Base-by-base conservation (phyloP, 1,140 invertebrate genomes). In the Bathynomus jamesi region DNA sequence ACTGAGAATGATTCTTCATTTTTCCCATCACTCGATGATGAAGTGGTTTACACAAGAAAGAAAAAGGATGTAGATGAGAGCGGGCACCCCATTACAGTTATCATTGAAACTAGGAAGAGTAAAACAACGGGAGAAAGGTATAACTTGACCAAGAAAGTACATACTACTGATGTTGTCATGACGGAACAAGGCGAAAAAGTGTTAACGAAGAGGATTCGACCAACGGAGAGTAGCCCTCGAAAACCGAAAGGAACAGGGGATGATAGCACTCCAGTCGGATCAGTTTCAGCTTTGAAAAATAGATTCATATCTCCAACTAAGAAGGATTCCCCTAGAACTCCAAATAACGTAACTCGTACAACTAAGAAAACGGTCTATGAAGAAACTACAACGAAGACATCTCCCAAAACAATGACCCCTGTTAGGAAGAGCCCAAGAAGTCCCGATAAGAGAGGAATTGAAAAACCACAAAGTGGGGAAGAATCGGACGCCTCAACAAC, bases 1-100 rank as follows among this genome's bases (percentile, higher is more conserved):
- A 65, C 46, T 25, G 65, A 66, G 8, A 72, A 70, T 2, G 72
- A 77, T 29, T 66, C 27, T 62, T 69, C 64, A 4, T 67, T 77
- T 30, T 72, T 77, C 61, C 76, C 76, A 3, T 77, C 76, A 27
- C 31, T 67, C 3, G 76, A 77, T 21, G 76, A 77, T 63, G 76
- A 77, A 60, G 30, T 77, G 25, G 71, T 77, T 13, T 74, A 74
- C 67, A 74, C 72, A 27, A 61, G 76, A 31, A 74, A 70, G 62
- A 68, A 67, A 46, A 40, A 77, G 25, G 76, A 77, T 28, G 68
- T 60, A 11, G 76, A 73, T 29, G 72, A 65, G 11, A 66, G 74
- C 21, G 76, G 76, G 0, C 30, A 67, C 28, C 65, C 62, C 0
- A 70, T 74, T 46, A 71, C 70, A 11, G 63, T 77, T 13, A 67